Percentiles rank a stretch among this genome's conserved stretches.
Evolutionary conservation across 2,113 vertebrate species (phyloP).

Genomic region (Pithys albifrons): DNA sequence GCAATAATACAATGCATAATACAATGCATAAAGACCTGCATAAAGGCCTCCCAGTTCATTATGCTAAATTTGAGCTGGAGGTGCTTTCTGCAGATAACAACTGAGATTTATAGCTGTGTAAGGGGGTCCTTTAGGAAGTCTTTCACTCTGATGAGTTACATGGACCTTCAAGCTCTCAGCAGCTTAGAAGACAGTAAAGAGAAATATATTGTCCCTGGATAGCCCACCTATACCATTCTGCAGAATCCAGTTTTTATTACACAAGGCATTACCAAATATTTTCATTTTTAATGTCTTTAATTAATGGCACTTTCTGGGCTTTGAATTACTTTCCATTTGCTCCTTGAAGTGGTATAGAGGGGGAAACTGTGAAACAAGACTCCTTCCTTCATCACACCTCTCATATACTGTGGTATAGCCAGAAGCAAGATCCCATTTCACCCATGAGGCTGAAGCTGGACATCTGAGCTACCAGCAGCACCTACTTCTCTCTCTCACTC

Average conservation of each 20-base stretch:
- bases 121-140: fast-evolving
- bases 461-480: not conserved
- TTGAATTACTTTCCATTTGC: not conserved
- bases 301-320: not conserved
- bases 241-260: not conserved
- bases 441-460: not conserved
- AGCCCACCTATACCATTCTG: not conserved
- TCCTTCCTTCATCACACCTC: fast-evolving
- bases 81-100: not conserved
- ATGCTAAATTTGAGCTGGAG: not conserved
- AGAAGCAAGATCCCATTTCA: not conserved
- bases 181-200: fast-evolving
- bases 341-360: not conserved
- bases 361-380: not conserved
- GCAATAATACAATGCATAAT: not conserved
- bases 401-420: not conserved
- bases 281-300: not conserved
- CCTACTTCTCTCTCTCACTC: not conserved
- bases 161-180: not conserved
- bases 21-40: not conserved
- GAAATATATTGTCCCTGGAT: not conserved
- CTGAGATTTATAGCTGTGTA: not conserved
- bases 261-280: not conserved
- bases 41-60: not conserved
- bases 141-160: not conserved